Base-by-base conservation (phyloP, 1,140 invertebrate genomes). In the Octopus sinensis region DNA sequence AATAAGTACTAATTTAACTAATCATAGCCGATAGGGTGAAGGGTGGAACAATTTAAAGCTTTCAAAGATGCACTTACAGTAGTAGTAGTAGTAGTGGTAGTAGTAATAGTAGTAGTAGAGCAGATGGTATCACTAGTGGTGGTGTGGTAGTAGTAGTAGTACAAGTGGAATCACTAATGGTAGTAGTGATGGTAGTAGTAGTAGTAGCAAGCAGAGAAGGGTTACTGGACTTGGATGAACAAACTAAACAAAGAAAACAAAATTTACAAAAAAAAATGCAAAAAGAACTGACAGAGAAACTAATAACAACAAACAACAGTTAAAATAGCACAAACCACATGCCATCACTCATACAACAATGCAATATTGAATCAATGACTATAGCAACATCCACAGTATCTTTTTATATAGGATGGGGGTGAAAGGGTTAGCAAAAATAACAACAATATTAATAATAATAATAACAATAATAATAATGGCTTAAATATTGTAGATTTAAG, bases 151-250 rank as follows among this genome's bases (percentile, higher is more conserved):
- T 73, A 17, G 68, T 73, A 73, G 68, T 73, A 5, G 68, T 73
- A 73, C 17, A n/a, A 13, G 30, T 23, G 30, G 68, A n/a, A 73
- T 13, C 30, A 17, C 17, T 73, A 73, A 23, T 73, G 30, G 68
- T 73, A 73, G 68, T 73, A 73, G 68, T 73, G 13, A 23, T 73
- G 56, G 17, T 62, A 13, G 68, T 73, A 23, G 68, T 73, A 73
- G 68, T 73, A 73, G 68, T 13, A 73, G 30, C 17, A 73, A 73
- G 7, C 17, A 23, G 17, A 73, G 68, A 13, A 73, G 68, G 68
- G 30, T 23, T n/a, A 73, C 68, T 73, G 68, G 68, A 73, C 68
- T 73, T 73, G 68, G 68, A 73, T 73, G 68, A 73, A 23, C 68
- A 73, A 73, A 73, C 68, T 73, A 13, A 73, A 73, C 68, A 73